Base-by-base conservation (phyloP, 2,888 invertebrate species). In the Thelaira solivaga region DNA sequence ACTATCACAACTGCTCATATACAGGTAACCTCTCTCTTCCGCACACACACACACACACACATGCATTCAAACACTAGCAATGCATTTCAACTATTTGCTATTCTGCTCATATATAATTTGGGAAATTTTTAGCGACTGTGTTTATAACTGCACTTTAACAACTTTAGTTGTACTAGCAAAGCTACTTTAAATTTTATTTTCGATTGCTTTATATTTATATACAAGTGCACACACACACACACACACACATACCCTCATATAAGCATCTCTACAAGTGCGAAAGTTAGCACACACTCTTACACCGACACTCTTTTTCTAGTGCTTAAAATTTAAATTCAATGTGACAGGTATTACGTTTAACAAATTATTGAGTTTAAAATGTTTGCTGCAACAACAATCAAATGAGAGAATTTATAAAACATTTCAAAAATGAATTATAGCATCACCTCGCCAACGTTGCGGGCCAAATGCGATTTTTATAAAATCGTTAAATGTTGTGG, bases 341-440 rank as follows among this genome's bases (percentile, higher is more conserved):
- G 67, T 76, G 76, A 67, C 72, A 76, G 55, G 55, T 72, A 67
- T 76, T 67, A 76, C 36, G 47, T 24, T 61, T 67, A 49, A 76
- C 76, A 76, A 72, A 76, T 72, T 72, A 76, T 76, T 72, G 67
- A 49, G 61, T 67, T 76, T 59, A 41, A 73, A 59, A 24, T 59
- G 24, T 49, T 68, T 55, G 64, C 34, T 57, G 73, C 49, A 49
- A 31, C 49, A 49, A 31, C 22, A 41, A 18, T 29, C 20, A 47
- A 72, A 59, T 18, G 39, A 43, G 6, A n/a, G 20, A 18, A 4
- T 11, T 11, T 20, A n/a, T n/a, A n/a, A n/a, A n/a, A n/a, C n/a
- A n/a, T n/a, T n/a, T n/a, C n/a, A n/a, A n/a, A n/a, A n/a, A n/a
- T n/a, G n/a, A n/a, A n/a, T n/a, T n/a, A n/a, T n/a, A n/a, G n/a